phyloP scores from a whole-genome alignment of 1,140 invertebrate genomes.

The Heliothis subflexa region DNA sequence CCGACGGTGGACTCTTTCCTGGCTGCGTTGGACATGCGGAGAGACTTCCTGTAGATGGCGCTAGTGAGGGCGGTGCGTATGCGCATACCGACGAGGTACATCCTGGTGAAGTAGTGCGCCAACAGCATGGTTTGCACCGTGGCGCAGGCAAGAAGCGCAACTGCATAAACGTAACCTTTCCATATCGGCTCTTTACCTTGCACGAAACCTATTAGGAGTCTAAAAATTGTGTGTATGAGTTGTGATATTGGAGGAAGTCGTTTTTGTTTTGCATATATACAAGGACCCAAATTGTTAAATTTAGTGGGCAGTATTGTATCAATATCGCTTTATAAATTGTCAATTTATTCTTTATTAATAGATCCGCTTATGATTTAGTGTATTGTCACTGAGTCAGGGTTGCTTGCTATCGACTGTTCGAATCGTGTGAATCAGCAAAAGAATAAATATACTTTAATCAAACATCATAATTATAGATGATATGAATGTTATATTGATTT shows the following conservation, averaged over 20 bases:
- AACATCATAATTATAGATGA: no score
- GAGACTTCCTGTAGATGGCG: constrained; percentile 96
- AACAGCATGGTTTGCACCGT: constrained; percentile 95
- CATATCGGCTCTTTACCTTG: constrained; percentile 89
- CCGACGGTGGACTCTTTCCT: constrained; percentile 95
- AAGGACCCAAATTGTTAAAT: no score
- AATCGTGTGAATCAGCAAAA: neutral
- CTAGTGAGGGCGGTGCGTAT: constrained; percentile 97
- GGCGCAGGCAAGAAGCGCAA: constrained; percentile 92
- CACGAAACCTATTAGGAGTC: constrained; percentile 91
- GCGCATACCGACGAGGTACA: constrained; percentile 96
- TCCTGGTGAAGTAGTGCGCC: constrained; percentile 95
- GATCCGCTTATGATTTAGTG: no score
- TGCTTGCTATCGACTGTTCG: neutral
- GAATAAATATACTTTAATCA: neutral
- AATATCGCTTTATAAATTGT: no score
- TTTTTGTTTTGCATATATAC: neutral
- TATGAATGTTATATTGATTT: no score
- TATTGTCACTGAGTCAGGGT: neutral
- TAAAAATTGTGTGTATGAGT: constrained; percentile 66
- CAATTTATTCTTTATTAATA: no score
- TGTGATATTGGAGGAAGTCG: neutral
- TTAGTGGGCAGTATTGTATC: no score
- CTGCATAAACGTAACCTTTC: constrained; percentile 95
- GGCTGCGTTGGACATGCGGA: constrained; percentile 92